Evolutionary conservation across 2,113 vertebrate genomes (phyloP).

Genomic region (Catharus bicknelli): DNA sequence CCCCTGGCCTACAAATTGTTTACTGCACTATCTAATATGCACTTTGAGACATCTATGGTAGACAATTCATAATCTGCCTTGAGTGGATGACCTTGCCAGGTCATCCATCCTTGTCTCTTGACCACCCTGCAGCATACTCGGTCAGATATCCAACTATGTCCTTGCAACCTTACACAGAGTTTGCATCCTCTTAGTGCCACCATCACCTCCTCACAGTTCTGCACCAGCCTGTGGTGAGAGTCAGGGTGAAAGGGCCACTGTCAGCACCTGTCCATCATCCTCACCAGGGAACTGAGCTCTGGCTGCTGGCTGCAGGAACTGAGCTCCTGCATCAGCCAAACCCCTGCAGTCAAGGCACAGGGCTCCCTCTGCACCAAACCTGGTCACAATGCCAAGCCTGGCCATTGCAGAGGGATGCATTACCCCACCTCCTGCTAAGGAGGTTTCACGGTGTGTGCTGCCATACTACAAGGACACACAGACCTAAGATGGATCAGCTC

Average conservation of each 20-base stretch:
- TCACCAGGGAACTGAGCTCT: accelerated
- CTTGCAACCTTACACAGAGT: not conserved
- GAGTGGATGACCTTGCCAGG: not conserved
- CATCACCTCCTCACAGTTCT: not conserved
- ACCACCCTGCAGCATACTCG: not conserved
- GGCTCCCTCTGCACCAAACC: not conserved
- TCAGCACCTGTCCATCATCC: not conserved
- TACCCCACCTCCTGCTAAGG: not conserved
- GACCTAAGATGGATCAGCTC: not conserved
- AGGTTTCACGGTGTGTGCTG: not conserved
- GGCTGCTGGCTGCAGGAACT: not conserved
- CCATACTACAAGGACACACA: accelerated
- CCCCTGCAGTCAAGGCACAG: not conserved
- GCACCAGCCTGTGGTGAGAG: not conserved
- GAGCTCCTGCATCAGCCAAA: not conserved
- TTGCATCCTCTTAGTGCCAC: not conserved
- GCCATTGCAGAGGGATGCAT: not conserved
- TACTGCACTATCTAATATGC: not conserved
- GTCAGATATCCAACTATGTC: not conserved
- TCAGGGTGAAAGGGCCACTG: not conserved
- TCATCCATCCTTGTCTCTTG: not conserved
- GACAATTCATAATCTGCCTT: not conserved
- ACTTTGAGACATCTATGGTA: not conserved
- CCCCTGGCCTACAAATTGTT: not conserved
- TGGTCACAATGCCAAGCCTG: not conserved